Evolutionary conservation across 1,140 invertebrate species (phyloP), one percentile per base, ranked within the genome.

Genomic region (Pseudomyrmex concolor): DNA sequence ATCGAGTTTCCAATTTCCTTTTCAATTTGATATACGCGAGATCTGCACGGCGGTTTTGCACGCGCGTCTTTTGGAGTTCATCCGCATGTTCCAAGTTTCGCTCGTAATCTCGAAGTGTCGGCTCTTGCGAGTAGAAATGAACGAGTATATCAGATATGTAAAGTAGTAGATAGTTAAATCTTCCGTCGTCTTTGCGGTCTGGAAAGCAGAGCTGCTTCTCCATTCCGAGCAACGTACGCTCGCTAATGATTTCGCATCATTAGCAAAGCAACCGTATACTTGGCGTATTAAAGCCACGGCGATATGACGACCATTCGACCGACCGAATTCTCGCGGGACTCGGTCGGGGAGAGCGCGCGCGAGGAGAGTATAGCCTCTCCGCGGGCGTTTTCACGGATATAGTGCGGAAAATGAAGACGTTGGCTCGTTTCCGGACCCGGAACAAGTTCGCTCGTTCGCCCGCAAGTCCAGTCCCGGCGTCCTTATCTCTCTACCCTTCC

Each of bases 381-480:
- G 50, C 45, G 71, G 25, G 43, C 62, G 19, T 45, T 34, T 34
- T 34, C 34, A 34, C 34, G 34, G 34, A 34, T 34, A 34, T 34
- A 34, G 34, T 7, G 34, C 34, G 34, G 34, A 43, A 64, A 43
- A 78, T 78, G 59, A 64, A 78, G 76, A 78, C 48, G 17, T 78
- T 19, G 15, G 13, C 64, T 71, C 76, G 76, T 80, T 80, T 80
- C 76, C 76, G 76, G 43, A 60, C 43, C 45, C 76, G 54, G 43
- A 34, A 55, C 45, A 80, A 80, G 76, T 80, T 80, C 54, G 76
- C 54, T 80, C 76, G 66, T 80, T 80, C 76, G 66, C 64, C 76
- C 64, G 43, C 57, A 43, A 66, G 76, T 78, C 76, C 76, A 70
- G 76, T 68, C 22, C 15, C 63, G 54, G 45, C 57, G 66, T 54